Conservation (phyloP, 2,888 invertebrate species). For the Heteromyza rotundicornis region DNA sequence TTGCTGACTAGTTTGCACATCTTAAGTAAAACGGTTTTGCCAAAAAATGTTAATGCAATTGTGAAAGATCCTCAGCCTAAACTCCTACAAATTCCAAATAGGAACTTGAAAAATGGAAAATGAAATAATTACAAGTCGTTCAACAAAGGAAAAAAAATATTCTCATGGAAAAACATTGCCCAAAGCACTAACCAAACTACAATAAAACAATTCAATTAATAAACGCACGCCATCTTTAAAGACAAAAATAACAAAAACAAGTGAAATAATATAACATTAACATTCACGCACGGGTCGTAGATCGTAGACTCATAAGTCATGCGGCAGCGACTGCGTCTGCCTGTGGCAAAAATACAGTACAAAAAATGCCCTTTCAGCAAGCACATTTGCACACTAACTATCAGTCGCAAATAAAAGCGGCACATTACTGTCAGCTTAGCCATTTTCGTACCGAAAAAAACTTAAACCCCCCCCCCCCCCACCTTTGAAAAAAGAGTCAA, state of each 20-base stretch:
- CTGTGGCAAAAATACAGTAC: background rate
- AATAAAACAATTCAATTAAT: too few species aligned
- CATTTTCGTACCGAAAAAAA: too few species aligned
- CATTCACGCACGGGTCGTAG: background rate
- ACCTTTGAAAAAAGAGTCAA: slow-evolving; percentile 36
- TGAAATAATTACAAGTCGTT: too few species aligned
- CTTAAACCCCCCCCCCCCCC: too few species aligned
- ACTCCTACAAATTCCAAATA: too few species aligned
- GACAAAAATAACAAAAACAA: slow-evolving; percentile 7
- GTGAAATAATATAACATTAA: slow-evolving; percentile 8
- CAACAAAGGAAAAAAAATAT: slow-evolving; percentile 19
- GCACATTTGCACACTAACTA: background rate
- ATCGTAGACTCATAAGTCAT: too few species aligned
- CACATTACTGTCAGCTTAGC: background rate
- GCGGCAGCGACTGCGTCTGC: too few species aligned
- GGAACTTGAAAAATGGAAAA: too few species aligned
- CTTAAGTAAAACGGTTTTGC: too few species aligned
- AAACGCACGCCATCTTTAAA: slow-evolving; percentile 25
- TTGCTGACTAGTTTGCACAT: too few species aligned
- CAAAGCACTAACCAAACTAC: slow-evolving; percentile 10
- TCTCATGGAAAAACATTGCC: slow-evolving; percentile 21
- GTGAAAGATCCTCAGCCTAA: too few species aligned
- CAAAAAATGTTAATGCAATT: too few species aligned
- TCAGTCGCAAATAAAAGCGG: background rate
- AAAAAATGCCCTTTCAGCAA: slow-evolving; percentile 8